phyloP scores from a whole-genome alignment of 1,140 invertebrate genomes.

The Drosophila albomicans region DNA sequence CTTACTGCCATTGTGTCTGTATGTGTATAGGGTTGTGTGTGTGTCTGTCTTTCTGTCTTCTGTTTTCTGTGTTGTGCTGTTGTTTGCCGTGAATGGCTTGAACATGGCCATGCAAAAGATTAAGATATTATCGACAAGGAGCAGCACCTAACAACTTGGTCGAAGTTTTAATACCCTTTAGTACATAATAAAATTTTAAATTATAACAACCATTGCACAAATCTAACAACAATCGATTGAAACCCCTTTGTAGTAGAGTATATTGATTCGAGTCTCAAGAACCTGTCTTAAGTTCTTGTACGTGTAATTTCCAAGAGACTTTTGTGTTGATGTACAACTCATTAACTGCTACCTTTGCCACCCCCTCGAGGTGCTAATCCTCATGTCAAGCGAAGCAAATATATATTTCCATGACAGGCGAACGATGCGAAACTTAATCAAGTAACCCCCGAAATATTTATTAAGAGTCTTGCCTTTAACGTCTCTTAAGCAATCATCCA shows the following conservation, averaged over 20 bases:
- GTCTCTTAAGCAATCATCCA: constrained; percentile 31
- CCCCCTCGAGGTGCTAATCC: constrained; percentile 21
- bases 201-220: too few species aligned
- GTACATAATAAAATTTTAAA: neutral
- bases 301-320: constrained; percentile 24
- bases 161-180: constrained; percentile 30
- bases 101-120: constrained; percentile 41
- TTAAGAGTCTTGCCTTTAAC: constrained; percentile 16
- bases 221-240: too few species aligned
- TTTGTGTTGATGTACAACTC: constrained; percentile 40
- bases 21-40: neutral
- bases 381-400: constrained; percentile 11
- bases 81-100: constrained; percentile 19
- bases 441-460: constrained; percentile 30
- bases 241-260: neutral
- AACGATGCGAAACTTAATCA: constrained; percentile 37
- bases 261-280: constrained; percentile 9
- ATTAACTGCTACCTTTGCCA: constrained; percentile 25
- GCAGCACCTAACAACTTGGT: neutral
- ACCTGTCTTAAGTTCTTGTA: constrained; percentile 27
- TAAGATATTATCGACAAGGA: constrained; percentile 46
- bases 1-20: neutral
- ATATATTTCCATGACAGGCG: constrained; percentile 18
- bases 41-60: neutral
- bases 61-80: constrained; percentile 12